Evolutionary conservation across 2,113 vertebrate genomes (phyloP).

Genomic region (Sinocyclocheilus grahami): DNA sequence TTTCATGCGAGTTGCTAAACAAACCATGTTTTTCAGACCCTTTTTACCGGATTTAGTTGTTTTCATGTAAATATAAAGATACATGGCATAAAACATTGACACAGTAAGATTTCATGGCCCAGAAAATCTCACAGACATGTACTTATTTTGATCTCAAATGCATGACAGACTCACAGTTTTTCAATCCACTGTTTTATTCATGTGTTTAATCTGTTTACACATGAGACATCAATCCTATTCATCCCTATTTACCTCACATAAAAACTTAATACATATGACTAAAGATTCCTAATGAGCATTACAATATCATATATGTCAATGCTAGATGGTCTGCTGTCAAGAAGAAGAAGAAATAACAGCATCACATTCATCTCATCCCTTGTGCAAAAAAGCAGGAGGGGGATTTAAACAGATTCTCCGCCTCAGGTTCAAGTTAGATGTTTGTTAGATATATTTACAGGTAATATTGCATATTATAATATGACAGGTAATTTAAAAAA

Average conservation of each 20-base stretch:
- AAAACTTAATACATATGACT: not conserved
- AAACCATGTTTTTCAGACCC: not conserved
- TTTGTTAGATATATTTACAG: constrained; percentile 21
- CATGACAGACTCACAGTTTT: constrained; percentile 57
- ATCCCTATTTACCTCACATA: constrained; percentile 6
- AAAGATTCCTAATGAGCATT: constrained; percentile 1
- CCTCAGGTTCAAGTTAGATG: not conserved
- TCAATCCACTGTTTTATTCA: constrained; percentile 39
- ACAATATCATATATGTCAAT: not conserved
- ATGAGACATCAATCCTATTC: not conserved
- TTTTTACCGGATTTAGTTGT: constrained; percentile 37
- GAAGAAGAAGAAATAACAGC: not conserved
- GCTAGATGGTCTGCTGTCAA: no score
- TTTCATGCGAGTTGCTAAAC: no score
- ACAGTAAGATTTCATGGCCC: no score
- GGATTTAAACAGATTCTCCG: not conserved
- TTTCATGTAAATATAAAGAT: constrained; percentile 82
- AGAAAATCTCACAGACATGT: not conserved
- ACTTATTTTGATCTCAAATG: constrained; percentile 58
- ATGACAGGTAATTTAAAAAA: not conserved
- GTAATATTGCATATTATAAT: not conserved
- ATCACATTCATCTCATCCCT: constrained; percentile 10
- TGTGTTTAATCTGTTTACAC: constrained; percentile 10
- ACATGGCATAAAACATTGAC: not conserved
- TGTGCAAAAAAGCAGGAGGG: constrained; percentile 23